Conservation (phyloP, 2,888 invertebrate species). For the Plebejus argus region DNA sequence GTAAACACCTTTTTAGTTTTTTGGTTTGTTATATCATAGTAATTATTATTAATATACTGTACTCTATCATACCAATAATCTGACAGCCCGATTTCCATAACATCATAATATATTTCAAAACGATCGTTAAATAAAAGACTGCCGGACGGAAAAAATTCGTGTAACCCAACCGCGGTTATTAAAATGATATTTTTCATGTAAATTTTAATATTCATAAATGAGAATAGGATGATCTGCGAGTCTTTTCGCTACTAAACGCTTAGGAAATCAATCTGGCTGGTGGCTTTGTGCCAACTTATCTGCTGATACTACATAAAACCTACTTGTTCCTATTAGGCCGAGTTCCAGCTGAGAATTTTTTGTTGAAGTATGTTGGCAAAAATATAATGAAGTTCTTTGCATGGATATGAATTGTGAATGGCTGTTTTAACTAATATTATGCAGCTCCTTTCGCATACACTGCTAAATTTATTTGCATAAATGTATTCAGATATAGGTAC, state of each 20-base stretch:
- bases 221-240: background rate
- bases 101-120: no score
- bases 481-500: no score
- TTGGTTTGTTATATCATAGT: no score
- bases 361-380: background rate
- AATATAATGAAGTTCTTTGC: background rate
- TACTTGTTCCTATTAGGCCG: slow-evolving; percentile 7
- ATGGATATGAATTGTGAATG: background rate
- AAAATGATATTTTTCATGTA: background rate
- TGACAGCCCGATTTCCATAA: no score
- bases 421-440: background rate
- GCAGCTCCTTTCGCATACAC: no score
- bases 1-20: no score
- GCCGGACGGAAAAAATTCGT: background rate
- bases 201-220: slow-evolving; percentile 19
- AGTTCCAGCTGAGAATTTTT: background rate
- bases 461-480: no score
- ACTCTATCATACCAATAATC: no score
- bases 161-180: background rate
- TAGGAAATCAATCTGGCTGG: background rate
- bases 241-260: slow-evolving; percentile 1
- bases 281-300: slow-evolving; percentile 16
- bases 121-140: background rate
- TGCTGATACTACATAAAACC: background rate
- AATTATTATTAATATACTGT: no score